phyloP scores from a whole-genome alignment of 2,888 invertebrate genomes.

The Xestia sexstrigata region DNA sequence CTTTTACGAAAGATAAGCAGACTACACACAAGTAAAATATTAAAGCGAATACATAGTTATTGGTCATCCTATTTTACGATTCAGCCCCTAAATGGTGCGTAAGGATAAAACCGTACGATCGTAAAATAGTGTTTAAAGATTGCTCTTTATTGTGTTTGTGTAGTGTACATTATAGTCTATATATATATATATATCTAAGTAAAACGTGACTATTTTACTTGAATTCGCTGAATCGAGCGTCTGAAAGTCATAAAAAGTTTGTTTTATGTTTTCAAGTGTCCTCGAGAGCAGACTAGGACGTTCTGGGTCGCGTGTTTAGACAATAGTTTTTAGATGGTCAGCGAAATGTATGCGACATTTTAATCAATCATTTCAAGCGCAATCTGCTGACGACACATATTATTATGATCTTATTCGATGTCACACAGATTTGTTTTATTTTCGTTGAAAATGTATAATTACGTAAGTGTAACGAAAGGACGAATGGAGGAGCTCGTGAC shows the following conservation, averaged over 20 bases:
- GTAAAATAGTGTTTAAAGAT: conserved; percentile 69
- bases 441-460: too few relatives aligned
- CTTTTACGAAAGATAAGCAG: conserved; percentile 44
- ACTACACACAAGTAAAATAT: conserved; percentile 44
- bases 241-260: conserved; percentile 44
- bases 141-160: conserved; percentile 63
- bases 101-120: conserved; percentile 65
- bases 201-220: conserved; percentile 45
- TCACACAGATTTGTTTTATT: background rate
- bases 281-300: background rate
- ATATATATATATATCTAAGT: conserved; percentile 24
- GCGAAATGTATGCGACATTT: background rate
- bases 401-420: background rate
- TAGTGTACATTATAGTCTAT: conserved; percentile 29
- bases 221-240: conserved; percentile 20
- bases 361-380: background rate
- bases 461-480: background rate
- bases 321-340: background rate
- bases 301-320: background rate
- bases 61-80: conserved; percentile 69
- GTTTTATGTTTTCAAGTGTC: conserved; percentile 5
- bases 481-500: too few relatives aligned
- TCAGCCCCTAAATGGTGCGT: conserved; percentile 69
- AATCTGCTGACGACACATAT: background rate
- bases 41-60: conserved; percentile 59